Evolutionary conservation across 2,888 invertebrate genomes (phyloP).

Genomic region (Drosophila vallismaia): DNA sequence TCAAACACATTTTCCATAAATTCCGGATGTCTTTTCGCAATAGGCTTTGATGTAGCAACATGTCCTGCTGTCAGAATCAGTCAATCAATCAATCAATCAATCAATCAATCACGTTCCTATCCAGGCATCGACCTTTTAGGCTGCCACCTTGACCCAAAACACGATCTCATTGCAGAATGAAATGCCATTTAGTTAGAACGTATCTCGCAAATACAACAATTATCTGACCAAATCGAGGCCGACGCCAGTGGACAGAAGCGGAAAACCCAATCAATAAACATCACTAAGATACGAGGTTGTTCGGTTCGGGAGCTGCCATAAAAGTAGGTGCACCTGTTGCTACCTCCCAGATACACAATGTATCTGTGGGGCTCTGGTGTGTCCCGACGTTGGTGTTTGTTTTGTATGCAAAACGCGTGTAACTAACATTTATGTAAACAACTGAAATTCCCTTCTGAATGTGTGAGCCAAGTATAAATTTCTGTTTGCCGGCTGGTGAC

Average conservation of each 20-base stretch:
- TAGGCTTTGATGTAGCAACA: constrained; percentile 12
- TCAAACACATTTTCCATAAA: constrained; percentile 6
- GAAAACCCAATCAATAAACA: constrained; percentile 42
- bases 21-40: constrained; percentile 3
- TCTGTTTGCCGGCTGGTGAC: too few species aligned
- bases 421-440: constrained; percentile 54
- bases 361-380: background rate
- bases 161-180: constrained; percentile 18
- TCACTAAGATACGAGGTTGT: constrained; percentile 17
- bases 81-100: constrained; percentile 34
- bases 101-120: constrained; percentile 13
- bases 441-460: constrained; percentile 56
- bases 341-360: constrained; percentile 33
- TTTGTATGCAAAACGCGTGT: constrained; percentile 64
- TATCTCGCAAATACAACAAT: constrained; percentile 30
- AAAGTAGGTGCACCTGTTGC: constrained; percentile 68
- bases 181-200: constrained; percentile 18
- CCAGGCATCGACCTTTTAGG: background rate
- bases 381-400: constrained; percentile 13
- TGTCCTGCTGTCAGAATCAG: constrained; percentile 14
- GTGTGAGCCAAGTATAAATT: constrained; percentile 18
- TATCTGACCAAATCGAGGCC: constrained; percentile 24
- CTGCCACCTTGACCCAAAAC: constrained; percentile 35
- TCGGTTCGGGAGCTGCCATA: constrained; percentile 12
- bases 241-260: constrained; percentile 24